Base-by-base conservation (phyloP, 1,140 invertebrate species). In the Coelopa frigida region DNA sequence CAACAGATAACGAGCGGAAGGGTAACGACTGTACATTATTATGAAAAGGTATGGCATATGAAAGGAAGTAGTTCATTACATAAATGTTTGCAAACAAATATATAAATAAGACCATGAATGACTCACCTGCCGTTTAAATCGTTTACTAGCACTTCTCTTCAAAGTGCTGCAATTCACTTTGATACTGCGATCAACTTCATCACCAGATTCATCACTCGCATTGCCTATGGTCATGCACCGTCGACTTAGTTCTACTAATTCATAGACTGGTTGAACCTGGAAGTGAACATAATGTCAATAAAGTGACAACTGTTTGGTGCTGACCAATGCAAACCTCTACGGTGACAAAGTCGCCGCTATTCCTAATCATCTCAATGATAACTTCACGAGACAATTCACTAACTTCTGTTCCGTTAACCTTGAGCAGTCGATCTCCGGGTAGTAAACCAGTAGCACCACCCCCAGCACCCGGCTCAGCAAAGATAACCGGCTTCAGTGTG, bases 351-450 rank as follows among this genome's bases (percentile, higher is more conserved):
- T 85, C 84, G 15, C 82, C 82, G 31, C 89, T 91, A 37, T 84
- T 83, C 51, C 87, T 86, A 54, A 97, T 94, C 55, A 94, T 77
- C 63, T 95, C 89, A 52, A 95, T 94, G 47, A 97, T 88, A 57
- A 94, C 88, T 64, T 97, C 94, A 23, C 92, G 77, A 14, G 79
- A 81, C 62, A 86, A 84, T 33, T 85, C 84, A 61, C 91, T 87
- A 1, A 96, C 90, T 47, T 81, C 79, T 26, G 85, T 78, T 18
- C 83, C 84, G 68, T 95, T 94, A 7, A 98, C 89, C 75, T 94
- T 87, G 47, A 97, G 75, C 1, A 98, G 77, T 57, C 88, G 78
- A 73, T 98, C 94, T 8, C 94, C 94, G 27, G 94, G 93, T 35
- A 96, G 68, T 10, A 97, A 74, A n/a, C 85, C 88, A 17, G 86